Evolutionary conservation across 2,113 vertebrate species (phyloP).

Genomic region (Enhydra lutris): DNA sequence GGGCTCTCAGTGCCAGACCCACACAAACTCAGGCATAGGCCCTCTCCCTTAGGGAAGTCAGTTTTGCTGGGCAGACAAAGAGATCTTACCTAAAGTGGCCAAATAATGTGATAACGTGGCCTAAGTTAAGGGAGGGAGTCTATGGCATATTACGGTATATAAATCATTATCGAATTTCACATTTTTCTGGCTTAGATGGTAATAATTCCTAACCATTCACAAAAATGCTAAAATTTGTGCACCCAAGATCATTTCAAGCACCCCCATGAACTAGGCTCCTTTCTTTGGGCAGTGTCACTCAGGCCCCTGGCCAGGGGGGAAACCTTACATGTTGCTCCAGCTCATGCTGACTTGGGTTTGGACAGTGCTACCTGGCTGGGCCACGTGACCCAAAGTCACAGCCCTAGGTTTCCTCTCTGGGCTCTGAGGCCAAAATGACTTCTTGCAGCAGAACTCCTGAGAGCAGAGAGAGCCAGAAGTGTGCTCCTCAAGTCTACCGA

Average conservation of each 20-base stretch:
- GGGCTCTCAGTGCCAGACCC: not conserved
- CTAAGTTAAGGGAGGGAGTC: not conserved
- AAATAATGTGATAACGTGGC: not conserved
- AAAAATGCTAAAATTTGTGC: not conserved
- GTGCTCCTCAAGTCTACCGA: not conserved
- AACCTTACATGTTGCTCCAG: not conserved
- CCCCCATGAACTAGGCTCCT: not conserved
- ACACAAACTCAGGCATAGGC: rapidly evolving
- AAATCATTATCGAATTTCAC: not conserved
- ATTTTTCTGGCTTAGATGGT: not conserved
- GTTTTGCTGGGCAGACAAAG: not conserved
- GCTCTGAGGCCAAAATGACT: not conserved
- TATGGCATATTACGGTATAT: rapidly evolving
- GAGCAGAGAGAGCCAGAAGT: not conserved
- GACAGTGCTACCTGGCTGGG: not conserved
- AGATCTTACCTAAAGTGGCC: not conserved
- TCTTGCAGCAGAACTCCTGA: not conserved
- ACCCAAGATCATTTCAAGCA: not conserved
- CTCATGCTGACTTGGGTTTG: not conserved
- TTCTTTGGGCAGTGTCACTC: not conserved
- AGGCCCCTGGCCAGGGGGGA: not conserved
- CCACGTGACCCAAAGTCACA: not conserved
- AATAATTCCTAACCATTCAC: not conserved
- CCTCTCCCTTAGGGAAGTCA: not conserved
- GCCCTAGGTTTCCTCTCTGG: not conserved